Percentiles rank a stretch among this genome's conserved stretches.
Conservation (phyloP, 2,797 vertebrate genomes). For the Darevskia mixta region DNA sequence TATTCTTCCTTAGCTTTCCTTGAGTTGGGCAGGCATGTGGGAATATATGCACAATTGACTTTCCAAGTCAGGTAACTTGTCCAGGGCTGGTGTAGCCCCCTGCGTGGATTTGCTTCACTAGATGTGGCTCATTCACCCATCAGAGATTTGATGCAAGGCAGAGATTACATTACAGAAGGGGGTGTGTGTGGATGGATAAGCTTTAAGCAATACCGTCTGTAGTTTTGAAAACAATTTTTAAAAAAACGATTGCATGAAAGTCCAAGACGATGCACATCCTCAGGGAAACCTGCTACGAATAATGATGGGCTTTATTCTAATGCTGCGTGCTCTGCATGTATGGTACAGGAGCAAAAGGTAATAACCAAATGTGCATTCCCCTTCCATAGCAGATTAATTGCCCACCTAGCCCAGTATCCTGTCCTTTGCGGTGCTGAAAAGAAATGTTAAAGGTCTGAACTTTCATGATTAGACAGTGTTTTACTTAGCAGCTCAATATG, state of each 20-base stretch:
- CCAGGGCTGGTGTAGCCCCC: slow-evolving; percentile 28
- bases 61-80: slow-evolving; percentile 35
- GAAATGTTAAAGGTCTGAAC: background rate
- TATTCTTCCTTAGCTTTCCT: slow-evolving; percentile 39
- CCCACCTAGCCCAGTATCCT: slow-evolving; percentile 5
- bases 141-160: background rate
- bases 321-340: background rate
- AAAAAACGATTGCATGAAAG: background rate
- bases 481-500: background rate
- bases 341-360: background rate
- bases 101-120: slow-evolving; percentile 40
- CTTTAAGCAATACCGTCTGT: slow-evolving; percentile 35
- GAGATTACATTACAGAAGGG: slow-evolving; percentile 32
- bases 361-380: slow-evolving; percentile 1
- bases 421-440: background rate
- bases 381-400: background rate
- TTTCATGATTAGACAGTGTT: background rate
- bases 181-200: background rate
- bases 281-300: slow-evolving; percentile 11
- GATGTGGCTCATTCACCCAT: slow-evolving; percentile 1
- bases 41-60: slow-evolving; percentile 33
- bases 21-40: slow-evolving; percentile 33
- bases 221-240: slow-evolving; percentile 29
- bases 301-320: slow-evolving; percentile 23
- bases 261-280: background rate